Conservation (phyloP, 2,113 vertebrate genomes). For the Melospiza georgiana region DNA sequence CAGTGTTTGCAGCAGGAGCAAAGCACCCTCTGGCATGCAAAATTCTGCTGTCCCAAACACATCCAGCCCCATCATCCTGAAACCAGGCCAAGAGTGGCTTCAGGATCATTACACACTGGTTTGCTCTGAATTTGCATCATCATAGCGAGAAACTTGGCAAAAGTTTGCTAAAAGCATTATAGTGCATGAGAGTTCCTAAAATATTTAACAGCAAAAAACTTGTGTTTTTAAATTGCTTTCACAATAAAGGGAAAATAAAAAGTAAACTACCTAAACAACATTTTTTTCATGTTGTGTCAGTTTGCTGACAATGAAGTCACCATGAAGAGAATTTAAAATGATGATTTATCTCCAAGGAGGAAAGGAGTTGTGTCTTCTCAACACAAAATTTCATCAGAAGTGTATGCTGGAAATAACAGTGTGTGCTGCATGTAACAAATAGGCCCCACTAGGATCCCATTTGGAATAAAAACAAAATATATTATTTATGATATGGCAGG, state of each 20-base stretch:
- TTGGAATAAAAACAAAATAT: not conserved
- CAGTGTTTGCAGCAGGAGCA: not conserved
- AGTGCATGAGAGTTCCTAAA: not conserved
- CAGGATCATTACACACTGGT: not conserved
- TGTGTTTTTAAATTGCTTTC: not conserved
- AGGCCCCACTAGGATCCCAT: not conserved
- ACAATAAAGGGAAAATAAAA: not conserved
- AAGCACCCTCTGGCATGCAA: not conserved
- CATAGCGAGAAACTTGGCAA: not conserved
- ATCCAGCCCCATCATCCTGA: not conserved
- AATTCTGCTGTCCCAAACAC: not conserved
- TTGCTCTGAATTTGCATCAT: not conserved
- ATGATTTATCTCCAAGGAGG: not conserved
- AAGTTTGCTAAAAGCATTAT: not conserved
- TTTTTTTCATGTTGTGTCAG: not conserved
- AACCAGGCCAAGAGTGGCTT: not conserved
- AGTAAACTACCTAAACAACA: not conserved
- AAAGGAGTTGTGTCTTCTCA: not conserved
- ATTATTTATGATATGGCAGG: not conserved
- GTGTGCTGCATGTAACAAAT: not conserved
- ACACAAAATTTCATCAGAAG: not conserved
- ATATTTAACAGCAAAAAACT: not conserved
- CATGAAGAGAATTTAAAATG: not conserved
- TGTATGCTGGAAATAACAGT: not conserved
- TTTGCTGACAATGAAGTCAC: not conserved